Evolutionary conservation across 2,888 invertebrate species (phyloP), one percentile per base, ranked within the genome.

Genomic region (Caenorhabditis sp.): DNA sequence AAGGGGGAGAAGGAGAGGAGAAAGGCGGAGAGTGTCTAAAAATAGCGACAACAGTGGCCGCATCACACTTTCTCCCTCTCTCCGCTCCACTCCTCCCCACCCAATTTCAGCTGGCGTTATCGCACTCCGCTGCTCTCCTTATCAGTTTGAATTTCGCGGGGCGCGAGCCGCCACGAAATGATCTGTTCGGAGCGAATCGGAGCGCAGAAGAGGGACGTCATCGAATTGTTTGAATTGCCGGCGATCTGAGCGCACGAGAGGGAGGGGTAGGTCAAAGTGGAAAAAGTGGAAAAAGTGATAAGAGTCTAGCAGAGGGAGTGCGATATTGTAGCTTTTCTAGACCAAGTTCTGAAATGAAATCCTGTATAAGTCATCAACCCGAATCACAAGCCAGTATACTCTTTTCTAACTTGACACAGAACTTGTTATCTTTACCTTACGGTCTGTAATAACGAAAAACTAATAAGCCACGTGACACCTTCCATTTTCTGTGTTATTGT

Each of bases 21-120:
- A 39, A 37, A 41, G 50, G 41, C 11, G 41, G 59, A 22, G 50
- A 52, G 58, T 68, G 58, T 68, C 58, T 59, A 68, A 68, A 68
- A 59, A 68, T 58, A 15, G 9, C 53, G 65, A 53, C 66, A 50
- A 58, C 58, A 35, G 68, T 59, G 68, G 68, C 61, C 55, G 53
- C 52, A 32, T 68, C 56, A 32, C 58, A 53, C 63, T 68, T 30
- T 43, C 35, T 45, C 5, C 24, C 56, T 58, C 32, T 37, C 30
- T 15, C 17, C 43, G 43, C 48, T 37, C 39, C 32, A 32, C 43
- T 26, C 32, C 35, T 15, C 32, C 15, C 32, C n/a, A n/a, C n/a
- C 11, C 63, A 27, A n/a, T 55, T 46, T 46, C 26, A 27, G 20
- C 15, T 27, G 30, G 37, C 26, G 32, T 58, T 50, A 68, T 50